Conservation (phyloP, 1,140 invertebrate species). For the Lordiphosa stackelbergi region DNA sequence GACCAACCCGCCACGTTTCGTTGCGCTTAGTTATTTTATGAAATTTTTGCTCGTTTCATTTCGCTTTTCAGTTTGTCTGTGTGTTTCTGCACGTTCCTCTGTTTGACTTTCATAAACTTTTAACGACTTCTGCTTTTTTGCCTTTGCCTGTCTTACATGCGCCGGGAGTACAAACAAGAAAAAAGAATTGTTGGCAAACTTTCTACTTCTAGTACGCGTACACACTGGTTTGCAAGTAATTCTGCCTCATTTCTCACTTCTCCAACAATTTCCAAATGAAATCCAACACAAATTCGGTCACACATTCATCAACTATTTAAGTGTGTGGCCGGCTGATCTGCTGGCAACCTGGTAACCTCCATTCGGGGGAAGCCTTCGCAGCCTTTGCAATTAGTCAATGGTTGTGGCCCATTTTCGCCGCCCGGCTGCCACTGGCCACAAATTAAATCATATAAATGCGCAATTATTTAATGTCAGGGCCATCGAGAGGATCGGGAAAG, state of each 20-base stretch:
- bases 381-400: slow-evolving; percentile 61
- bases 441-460: slow-evolving; percentile 74
- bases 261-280: slow-evolving; percentile 49
- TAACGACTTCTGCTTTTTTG: slow-evolving; percentile 73
- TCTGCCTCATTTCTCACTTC: slow-evolving; percentile 34
- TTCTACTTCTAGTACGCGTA: slow-evolving; percentile 45
- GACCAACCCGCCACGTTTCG: slow-evolving; percentile 66
- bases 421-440: slow-evolving; percentile 53
- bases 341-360: slow-evolving; percentile 58
- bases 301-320: slow-evolving; percentile 62
- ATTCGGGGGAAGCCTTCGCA: slow-evolving; percentile 14
- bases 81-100: slow-evolving; percentile 52
- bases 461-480: slow-evolving; percentile 68
- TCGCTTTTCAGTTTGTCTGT: slow-evolving; percentile 17
- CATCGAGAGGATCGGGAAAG: slow-evolving; percentile 25
- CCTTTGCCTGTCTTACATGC: slow-evolving; percentile 8
- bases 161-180: slow-evolving; percentile 4
- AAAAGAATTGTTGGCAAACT: slow-evolving; percentile 55
- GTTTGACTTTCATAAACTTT: slow-evolving; percentile 77
- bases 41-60: slow-evolving; percentile 35
- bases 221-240: slow-evolving; percentile 57
- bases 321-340: slow-evolving; percentile 3
- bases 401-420: slow-evolving; percentile 43
- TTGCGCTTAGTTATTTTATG: slow-evolving; percentile 72
- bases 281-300: slow-evolving; percentile 54